Base-by-base conservation (phyloP, 2,797 vertebrate species). In the Enteromius viviparus region DNA sequence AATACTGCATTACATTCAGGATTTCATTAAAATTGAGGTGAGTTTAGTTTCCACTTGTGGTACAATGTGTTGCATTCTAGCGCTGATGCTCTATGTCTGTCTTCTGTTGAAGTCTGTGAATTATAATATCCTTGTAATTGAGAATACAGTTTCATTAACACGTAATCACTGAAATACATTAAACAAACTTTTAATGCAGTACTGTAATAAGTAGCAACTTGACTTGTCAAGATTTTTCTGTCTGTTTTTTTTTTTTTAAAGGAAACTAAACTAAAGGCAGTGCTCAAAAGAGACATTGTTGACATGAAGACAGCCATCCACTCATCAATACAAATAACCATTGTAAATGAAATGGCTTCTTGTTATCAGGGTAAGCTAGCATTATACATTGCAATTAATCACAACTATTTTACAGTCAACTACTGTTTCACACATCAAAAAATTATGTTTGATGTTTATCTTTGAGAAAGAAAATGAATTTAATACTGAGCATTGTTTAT, bases 11-110 rank as follows among this genome's bases (percentile, higher is more conserved):
- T 4, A 26, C 32, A 58, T 76, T 40, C 11, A 9, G 3, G 26
- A 40, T 6, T 58, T 15, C 51, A 58, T 78, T 42, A 21, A 49
- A 78, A 65, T 19, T 2, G 40, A 78, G 76, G 76, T 78, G 42
- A 65, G 58, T 65, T 64, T 32, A 37, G 3, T 19, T 66, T 6
- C 21, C 17, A 7, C n/a, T 7, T 53, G 21, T 19, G 7, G 2
- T 1, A 8, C 51, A 53, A 53, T n/a, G 6, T 0, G 37, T 37
- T 37, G 40, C 40, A 42, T 42, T 42, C 40, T 42, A 9, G 40
- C 40, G 9, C 6, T 4, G 37, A 37, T 42, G 32, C 4, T 58
- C 47, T 19, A 3, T 53, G 8, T 10, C 19, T 75, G 11, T 55
- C 21, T 58, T 29, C 34, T 12, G 9, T 68, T 3, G 11, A 37